phyloP scores from a whole-genome alignment of 2,888 invertebrate species.

The Chymomyza fuscimana region DNA sequence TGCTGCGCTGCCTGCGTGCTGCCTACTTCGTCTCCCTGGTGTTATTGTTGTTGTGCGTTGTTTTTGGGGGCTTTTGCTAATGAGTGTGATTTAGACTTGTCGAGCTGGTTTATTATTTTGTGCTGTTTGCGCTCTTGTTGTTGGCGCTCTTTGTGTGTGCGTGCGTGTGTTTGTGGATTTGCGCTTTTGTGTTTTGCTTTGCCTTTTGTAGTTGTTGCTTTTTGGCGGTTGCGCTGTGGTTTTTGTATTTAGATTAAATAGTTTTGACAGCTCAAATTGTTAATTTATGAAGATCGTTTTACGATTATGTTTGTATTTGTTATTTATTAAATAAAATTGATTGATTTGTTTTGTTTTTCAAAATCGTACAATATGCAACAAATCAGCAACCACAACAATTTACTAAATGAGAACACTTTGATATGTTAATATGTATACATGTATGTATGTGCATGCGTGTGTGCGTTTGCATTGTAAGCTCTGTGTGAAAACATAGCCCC shows the following conservation, averaged over 20 bases:
- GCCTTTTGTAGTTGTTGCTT: slow-evolving; percentile 6
- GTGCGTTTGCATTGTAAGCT: slow-evolving; percentile 56
- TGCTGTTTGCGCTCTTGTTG: slow-evolving; percentile 74
- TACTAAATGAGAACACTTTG: slow-evolving; percentile 75
- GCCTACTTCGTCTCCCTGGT: slow-evolving; percentile 20
- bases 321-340: too few species aligned
- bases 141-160: slow-evolving; percentile 48
- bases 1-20: slow-evolving; percentile 7
- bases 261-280: slow-evolving; percentile 67
- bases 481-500: slow-evolving; percentile 76
- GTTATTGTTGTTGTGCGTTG: slow-evolving; percentile 47
- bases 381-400: slow-evolving; percentile 64
- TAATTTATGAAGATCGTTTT: slow-evolving; percentile 29
- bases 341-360: not conserved
- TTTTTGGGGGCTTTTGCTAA: slow-evolving; percentile 62
- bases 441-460: slow-evolving; percentile 20
- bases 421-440: slow-evolving; percentile 72
- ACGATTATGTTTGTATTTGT: not conserved
- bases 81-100: slow-evolving; percentile 74
- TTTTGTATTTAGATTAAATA: slow-evolving; percentile 68
- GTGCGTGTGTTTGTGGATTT: slow-evolving; percentile 42
- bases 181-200: slow-evolving; percentile 1
- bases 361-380: not conserved
- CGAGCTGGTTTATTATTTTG: slow-evolving; percentile 74
- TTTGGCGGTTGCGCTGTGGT: not conserved